These are phyloP conservation scores for Brachystomella parvula DNA, from an alignment of 1,140 invertebrate species.

Conservation along the genomic window DNA sequence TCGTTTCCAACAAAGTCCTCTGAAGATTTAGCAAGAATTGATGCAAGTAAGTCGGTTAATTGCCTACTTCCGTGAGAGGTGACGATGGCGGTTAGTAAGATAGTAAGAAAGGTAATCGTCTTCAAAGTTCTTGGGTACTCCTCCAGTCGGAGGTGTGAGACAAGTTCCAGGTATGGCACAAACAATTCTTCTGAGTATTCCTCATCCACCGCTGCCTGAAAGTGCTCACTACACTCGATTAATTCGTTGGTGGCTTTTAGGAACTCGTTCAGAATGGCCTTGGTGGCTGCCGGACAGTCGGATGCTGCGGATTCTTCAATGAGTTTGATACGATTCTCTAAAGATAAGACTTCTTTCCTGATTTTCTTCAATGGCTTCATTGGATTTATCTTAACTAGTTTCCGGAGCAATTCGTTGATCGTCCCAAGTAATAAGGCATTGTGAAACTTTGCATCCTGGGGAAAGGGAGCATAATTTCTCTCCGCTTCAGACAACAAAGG, in stretches of 20 bases:
- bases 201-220: neutral
- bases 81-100: neutral
- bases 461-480: neutral
- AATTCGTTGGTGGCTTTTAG: neutral
- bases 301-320: neutral
- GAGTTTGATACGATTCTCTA: neutral
- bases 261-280: neutral
- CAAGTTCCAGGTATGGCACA: neutral
- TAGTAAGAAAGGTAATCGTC: neutral
- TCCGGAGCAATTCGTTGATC: constrained; percentile 5
- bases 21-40: constrained; percentile 17
- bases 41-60: neutral
- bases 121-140: constrained; percentile 1
- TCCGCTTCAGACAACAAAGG: neutral
- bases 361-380: neutral
- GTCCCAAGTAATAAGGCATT: constrained; percentile 12
- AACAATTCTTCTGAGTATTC: constrained; percentile 22
- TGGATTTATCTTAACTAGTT: neutral
- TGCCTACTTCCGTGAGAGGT: neutral
- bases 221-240: neutral
- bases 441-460: constrained; percentile 8
- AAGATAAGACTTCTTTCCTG: neutral
- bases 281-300: neutral
- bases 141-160: constrained; percentile 9
- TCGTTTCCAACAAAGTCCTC: constrained; percentile 21